These are phyloP conservation scores for Cervus canadensis DNA, from an alignment of 2,113 vertebrate genomes.

Conservation along the genomic window DNA sequence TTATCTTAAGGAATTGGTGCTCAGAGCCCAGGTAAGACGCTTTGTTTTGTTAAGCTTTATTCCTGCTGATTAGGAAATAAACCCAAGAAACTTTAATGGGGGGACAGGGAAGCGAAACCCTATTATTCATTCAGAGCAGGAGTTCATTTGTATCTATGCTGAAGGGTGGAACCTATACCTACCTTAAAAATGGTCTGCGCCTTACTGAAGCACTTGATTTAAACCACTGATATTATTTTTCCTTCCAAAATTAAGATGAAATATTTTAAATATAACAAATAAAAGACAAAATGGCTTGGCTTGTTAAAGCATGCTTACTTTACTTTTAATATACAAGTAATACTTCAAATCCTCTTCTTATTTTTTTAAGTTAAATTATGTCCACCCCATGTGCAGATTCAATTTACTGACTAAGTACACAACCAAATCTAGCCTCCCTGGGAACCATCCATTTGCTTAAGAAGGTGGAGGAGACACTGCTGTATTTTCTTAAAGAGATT, in stretches of 20 bases:
- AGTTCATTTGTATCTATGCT: constrained; percentile 46
- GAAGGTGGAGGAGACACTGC: constrained; percentile 64
- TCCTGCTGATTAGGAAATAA: constrained; percentile 57
- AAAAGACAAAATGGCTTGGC: constrained; percentile 60
- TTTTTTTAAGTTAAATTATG: constrained; percentile 75
- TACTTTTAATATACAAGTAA: constrained; percentile 73
- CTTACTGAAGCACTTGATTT: constrained; percentile 46
- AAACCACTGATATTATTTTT: constrained; percentile 28
- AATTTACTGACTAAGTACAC: constrained; percentile 66
- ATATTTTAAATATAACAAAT: constrained; percentile 64
- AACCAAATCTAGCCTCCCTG: constrained; percentile 47
- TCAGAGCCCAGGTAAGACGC: constrained; percentile 29
- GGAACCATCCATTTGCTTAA: constrained; percentile 70
- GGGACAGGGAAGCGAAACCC: constrained; percentile 27
- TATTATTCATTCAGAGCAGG: constrained; percentile 57
- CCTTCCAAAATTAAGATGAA: constrained; percentile 61
- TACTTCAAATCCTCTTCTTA: constrained; percentile 67
- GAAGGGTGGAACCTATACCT: constrained; percentile 33
- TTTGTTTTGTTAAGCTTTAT: constrained; percentile 52
- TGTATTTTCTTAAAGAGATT: constrained; percentile 75
- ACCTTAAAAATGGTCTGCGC: constrained; percentile 36
- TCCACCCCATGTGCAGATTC: constrained; percentile 73
- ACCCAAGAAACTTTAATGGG: constrained; percentile 44
- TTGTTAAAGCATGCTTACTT: constrained; percentile 59
- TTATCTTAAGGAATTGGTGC: constrained; percentile 55